phyloP scores from a whole-genome alignment of 2,113 vertebrate species.

The Camelus dromedarius region DNA sequence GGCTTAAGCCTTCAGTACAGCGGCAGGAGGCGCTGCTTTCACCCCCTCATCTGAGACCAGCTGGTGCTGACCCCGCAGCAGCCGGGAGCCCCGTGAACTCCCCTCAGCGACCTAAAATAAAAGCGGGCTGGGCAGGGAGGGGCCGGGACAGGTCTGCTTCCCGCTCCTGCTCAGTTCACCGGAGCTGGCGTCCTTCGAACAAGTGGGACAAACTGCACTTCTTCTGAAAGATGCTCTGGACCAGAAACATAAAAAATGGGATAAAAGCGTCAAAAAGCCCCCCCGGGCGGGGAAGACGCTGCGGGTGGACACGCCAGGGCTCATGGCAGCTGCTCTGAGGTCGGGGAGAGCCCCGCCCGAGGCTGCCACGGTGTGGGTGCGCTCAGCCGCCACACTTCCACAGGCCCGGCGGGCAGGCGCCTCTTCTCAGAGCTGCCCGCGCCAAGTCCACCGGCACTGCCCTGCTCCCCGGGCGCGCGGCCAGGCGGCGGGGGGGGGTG shows the following conservation, averaged over 20 bases:
- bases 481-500: not conserved
- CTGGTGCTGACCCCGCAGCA: not conserved
- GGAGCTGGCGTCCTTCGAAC: not conserved
- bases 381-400: not conserved
- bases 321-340: not conserved
- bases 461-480: not conserved
- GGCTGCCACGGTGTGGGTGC: not conserved
- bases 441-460: not conserved
- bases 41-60: not conserved
- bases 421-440: not conserved
- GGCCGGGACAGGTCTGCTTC: too few species aligned
- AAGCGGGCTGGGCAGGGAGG: not conserved
- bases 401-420: not conserved
- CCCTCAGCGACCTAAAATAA: too few species aligned
- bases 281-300: too few species aligned
- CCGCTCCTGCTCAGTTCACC: not conserved
- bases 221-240: not conserved
- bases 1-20: not conserved
- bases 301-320: not conserved
- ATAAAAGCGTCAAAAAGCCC: not conserved
- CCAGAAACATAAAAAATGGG: not conserved
- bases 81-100: rapidly evolving
- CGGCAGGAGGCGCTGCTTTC: not conserved
- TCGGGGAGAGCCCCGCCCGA: not conserved
- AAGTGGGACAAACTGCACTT: not conserved